phyloP scores from a whole-genome alignment of 2,888 invertebrate species.

The Pyrochroa serraticornis region DNA sequence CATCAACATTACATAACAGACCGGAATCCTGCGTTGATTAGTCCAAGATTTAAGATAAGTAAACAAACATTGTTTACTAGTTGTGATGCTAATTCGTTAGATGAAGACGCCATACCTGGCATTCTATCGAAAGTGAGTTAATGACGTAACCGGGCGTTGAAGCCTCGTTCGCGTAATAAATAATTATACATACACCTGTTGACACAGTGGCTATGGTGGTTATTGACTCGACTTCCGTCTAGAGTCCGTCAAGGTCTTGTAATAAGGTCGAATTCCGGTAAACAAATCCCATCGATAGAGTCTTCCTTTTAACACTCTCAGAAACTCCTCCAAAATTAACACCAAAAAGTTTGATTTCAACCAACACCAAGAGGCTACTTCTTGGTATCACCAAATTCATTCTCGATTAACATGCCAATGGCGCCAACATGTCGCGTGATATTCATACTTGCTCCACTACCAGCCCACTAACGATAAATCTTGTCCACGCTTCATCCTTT shows the following conservation, averaged over 20 bases:
- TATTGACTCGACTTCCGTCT: conserved; percentile 21
- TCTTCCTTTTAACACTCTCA: no score
- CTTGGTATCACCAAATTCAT: no score
- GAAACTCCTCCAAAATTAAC: background rate
- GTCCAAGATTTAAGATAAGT: background rate
- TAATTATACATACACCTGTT: conserved; percentile 26
- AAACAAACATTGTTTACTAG: background rate
- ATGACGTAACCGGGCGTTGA: conserved; percentile 26
- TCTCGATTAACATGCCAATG: no score
- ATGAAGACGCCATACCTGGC: conserved; percentile 4
- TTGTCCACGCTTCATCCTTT: no score
- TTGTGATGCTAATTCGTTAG: conserved; percentile 5
- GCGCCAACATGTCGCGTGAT: no score
- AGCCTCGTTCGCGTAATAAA: conserved; percentile 23
- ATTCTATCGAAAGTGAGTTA: conserved; percentile 27
- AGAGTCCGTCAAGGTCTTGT: conserved; percentile 15
- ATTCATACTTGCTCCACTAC: no score
- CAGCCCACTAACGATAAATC: no score
- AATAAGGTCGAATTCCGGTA: conserved; percentile 14
- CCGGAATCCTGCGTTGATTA: no score
- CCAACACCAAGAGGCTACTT: no score
- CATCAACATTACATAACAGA: no score
- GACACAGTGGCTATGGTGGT: conserved; percentile 19
- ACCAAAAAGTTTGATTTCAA: no score
- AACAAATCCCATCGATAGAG: no score